These are phyloP conservation scores for Siphlonurus alternatus DNA, from an alignment of 2,888 invertebrate genomes.

Conservation along the genomic window DNA sequence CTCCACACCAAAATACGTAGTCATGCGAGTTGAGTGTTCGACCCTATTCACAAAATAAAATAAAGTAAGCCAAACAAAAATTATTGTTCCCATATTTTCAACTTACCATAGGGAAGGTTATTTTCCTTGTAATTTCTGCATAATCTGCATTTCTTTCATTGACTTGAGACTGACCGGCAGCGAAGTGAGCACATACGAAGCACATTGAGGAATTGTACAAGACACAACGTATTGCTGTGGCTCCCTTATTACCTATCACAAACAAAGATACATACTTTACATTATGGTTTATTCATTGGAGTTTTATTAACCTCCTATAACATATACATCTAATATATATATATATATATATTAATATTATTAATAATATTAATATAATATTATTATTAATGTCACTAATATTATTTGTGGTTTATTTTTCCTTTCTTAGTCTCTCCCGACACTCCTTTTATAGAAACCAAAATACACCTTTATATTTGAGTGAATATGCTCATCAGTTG, in stretches of 20 bases:
- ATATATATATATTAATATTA: not conserved
- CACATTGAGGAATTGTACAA: constrained; percentile 87
- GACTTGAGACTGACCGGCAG: constrained; percentile 95
- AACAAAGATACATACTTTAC: not conserved
- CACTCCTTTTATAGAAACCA: too few species aligned
- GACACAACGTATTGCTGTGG: constrained; percentile 73
- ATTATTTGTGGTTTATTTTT: too few species aligned
- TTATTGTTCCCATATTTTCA: not conserved
- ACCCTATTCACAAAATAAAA: constrained; percentile 33
- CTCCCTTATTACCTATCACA: constrained; percentile 79
- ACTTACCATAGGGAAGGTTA: constrained; percentile 64
- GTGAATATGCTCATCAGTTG: too few species aligned
- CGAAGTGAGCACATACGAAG: constrained; percentile 98
- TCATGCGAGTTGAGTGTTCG: constrained; percentile 87
- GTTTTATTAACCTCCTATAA: not conserved
- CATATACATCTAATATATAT: not conserved
- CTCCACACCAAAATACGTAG: constrained; percentile 98
- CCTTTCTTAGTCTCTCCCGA: too few species aligned
- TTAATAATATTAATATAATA: not conserved
- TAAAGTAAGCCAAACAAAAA: not conserved
- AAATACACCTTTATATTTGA: too few species aligned
- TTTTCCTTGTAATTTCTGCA: constrained; percentile 82
- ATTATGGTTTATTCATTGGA: not conserved
- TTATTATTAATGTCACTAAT: too few species aligned
- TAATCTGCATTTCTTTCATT: constrained; percentile 92